Conservation (phyloP, 2,797 vertebrate species). For the Scarus forsteni region DNA sequence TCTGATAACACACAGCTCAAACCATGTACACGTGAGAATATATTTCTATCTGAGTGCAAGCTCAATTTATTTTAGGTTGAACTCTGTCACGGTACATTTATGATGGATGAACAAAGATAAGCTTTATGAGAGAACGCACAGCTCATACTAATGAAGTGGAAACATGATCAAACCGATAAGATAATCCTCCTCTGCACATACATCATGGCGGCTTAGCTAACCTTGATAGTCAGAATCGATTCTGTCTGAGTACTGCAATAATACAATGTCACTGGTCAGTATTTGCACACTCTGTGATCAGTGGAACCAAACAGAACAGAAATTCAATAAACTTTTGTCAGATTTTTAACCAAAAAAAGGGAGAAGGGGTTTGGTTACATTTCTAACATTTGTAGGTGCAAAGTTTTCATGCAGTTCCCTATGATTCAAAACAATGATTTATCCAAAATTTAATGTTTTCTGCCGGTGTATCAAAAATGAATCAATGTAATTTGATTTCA, state of each 20-base stretch:
- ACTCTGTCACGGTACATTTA: not conserved
- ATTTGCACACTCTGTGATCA: constrained; percentile 4
- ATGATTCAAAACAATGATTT: too few species aligned
- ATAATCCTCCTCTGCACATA: constrained; percentile 3
- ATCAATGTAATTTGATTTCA: too few species aligned
- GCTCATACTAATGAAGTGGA: constrained; percentile 16
- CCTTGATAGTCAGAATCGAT: constrained; percentile 18
- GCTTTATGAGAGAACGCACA: constrained; percentile 6
- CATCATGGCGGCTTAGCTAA: not conserved
- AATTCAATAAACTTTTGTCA: too few species aligned
- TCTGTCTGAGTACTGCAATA: not conserved
- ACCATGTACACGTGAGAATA: not conserved
- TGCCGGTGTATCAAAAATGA: too few species aligned
- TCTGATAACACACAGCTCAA: not conserved
- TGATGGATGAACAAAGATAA: constrained; percentile 8
- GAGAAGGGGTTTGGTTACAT: too few species aligned
- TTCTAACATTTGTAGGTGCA: too few species aligned
- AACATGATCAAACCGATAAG: constrained; percentile 15
- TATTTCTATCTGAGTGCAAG: not conserved
- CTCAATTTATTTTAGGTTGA: not conserved
- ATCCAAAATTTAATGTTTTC: too few species aligned
- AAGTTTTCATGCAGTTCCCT: too few species aligned
- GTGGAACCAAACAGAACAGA: too few species aligned
- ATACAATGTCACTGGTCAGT: not conserved
- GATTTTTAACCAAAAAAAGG: too few species aligned